These are phyloP conservation scores for Hyperoplus lanceolatus DNA, from an alignment of 2,797 vertebrate genomes.

Conservation along the genomic window DNA sequence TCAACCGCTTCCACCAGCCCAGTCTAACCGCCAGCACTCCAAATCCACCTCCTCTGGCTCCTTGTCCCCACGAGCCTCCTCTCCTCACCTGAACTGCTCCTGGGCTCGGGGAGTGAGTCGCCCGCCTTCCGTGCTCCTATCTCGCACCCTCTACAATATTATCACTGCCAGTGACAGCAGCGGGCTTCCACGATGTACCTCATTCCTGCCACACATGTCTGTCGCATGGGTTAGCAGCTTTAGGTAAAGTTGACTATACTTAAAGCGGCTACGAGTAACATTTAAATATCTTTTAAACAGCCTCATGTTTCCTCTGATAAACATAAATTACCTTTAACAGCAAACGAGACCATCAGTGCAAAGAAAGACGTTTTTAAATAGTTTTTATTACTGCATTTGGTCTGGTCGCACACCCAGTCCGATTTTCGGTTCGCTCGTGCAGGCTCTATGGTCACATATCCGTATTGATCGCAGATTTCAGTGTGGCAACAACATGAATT, in stretches of 20 bases:
- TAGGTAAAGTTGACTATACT: constrained; percentile 68
- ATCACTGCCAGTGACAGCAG: constrained; percentile 92
- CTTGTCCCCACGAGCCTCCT: constrained; percentile 79
- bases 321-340: no score
- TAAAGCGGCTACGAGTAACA: no score
- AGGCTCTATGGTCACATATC: no score
- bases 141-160: constrained; percentile 92
- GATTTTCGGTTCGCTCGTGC: no score
- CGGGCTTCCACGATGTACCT: constrained; percentile 94
- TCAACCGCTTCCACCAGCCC: constrained; percentile 40
- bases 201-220: constrained; percentile 93
- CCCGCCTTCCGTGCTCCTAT: constrained; percentile 93
- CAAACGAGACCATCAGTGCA: no score
- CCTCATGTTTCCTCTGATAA: no score
- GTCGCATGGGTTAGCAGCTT: constrained; percentile 97
- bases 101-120: constrained; percentile 90
- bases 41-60: constrained; percentile 87
- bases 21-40: constrained; percentile 68
- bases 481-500: no score
- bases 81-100: constrained; percentile 87
- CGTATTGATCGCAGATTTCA: no score
- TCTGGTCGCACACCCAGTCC: no score
- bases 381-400: no score
- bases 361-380: no score
- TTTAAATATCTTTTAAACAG: no score